Evolutionary conservation across 2,888 invertebrate species (phyloP), one percentile per base, ranked within the genome.

Genomic region (Bedellia somnulentella): DNA sequence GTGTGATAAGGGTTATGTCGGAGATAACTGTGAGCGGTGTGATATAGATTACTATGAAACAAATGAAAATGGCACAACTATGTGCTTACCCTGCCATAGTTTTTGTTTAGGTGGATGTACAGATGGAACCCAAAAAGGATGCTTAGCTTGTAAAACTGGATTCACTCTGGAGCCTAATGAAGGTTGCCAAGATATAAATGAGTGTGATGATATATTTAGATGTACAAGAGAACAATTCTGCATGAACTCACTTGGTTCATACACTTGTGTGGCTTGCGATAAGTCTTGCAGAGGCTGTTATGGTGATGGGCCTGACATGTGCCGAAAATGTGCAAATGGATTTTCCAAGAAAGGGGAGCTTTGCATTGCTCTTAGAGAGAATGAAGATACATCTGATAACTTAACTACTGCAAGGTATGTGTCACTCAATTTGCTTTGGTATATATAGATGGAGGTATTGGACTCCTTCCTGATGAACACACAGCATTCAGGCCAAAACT

Each of bases 271-370:
- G 46, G 83, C 79, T 29, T 96, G 96, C 66, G 93, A 95, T 60
- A 83, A 79, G 45, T 81, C 93, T 0, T 96, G 95, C 52, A 64
- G 80, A 27, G 86, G 87, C 1, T 96, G 96, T 52, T 80, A 82
- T 30, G 93, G 93, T 0, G 92, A 92, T 58, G 95, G 95, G 0
- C 91, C 93, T 0, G 93, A 95, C 56, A 89, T 91, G 84, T 96
- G 96, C 60, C 73, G 79, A 16, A 77, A 82, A 48, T 96, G 96
- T 76, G 86, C 87, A 0, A 66, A 79, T 10, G 90, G 86, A 4
- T 92, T 81, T 55, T 71, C 78, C 6, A 75, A 83, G 37, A 81
- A 84, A 39, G 86, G 88, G 35, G 87, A 87, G 37, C 79, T 88
- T 39, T 94, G 94, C 62, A 73, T 86, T 37, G 83, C 89, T 80